A percentile compares a stretch with the other conserved stretches of the same genome.
Evolutionary conservation across 2,797 vertebrate species (phyloP).

Genomic region (Adelosebastes latens): DNA sequence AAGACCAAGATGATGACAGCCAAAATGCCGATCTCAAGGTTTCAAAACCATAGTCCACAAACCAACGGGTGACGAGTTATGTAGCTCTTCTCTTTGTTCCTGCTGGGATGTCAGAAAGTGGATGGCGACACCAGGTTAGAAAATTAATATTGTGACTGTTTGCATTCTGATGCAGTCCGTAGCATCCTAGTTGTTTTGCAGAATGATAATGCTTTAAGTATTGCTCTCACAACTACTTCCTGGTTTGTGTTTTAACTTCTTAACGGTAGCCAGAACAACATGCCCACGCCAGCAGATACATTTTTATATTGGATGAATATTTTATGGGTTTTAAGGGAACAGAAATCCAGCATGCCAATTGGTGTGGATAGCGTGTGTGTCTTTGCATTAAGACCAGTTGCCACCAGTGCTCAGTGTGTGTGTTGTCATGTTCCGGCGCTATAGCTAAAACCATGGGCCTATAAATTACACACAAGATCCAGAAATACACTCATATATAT

Average conservation of each 20-base stretch:
- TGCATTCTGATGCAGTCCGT: background rate
- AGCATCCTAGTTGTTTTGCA: background rate
- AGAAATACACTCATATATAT: conserved; percentile 63
- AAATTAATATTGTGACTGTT: background rate
- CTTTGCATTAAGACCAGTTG: conserved; percentile 43
- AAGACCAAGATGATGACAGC: background rate
- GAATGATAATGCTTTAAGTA: background rate
- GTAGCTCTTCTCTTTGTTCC: background rate
- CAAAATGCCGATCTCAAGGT: background rate
- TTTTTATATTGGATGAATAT: background rate
- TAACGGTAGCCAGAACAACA: no score
- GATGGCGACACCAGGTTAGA: background rate
- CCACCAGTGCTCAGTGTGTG: conserved; percentile 38
- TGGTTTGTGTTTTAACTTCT: background rate
- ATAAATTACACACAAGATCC: conserved; percentile 62
- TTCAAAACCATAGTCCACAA: background rate
- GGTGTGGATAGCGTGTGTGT: conserved; percentile 17
- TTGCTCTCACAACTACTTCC: background rate
- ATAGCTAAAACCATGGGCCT: conserved; percentile 51
- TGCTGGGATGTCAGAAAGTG: background rate
- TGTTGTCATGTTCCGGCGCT: conserved; percentile 44
- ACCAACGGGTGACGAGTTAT: background rate
- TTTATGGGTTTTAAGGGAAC: background rate
- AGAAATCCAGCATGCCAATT: background rate
- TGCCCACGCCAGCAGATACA: background rate